phyloP scores from a whole-genome alignment of 2,888 invertebrate genomes.

The Philhelius pedissequus region DNA sequence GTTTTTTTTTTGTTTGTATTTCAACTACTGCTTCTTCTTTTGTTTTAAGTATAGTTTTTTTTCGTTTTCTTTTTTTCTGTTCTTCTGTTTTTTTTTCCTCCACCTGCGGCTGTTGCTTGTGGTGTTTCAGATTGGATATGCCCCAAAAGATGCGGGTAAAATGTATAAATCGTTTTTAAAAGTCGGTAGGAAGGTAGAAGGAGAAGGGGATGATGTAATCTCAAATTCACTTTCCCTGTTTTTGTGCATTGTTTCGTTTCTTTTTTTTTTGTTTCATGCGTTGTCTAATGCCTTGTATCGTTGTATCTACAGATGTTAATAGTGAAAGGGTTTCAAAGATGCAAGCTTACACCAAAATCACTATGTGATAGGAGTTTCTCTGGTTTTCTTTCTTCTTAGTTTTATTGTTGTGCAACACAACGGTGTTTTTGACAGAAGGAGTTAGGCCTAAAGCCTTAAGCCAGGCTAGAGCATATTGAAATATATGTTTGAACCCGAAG shows the following conservation, averaged over 20 bases:
- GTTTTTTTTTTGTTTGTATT: constrained; percentile 13
- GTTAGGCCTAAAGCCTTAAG: constrained; percentile 39
- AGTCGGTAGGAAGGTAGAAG: not conserved
- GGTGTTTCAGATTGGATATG: constrained; percentile 29
- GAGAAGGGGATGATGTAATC: constrained; percentile 46
- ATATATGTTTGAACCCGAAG: constrained; percentile 12
- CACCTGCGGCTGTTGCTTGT: constrained; percentile 64
- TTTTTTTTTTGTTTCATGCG: not conserved
- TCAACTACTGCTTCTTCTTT: constrained; percentile 28
- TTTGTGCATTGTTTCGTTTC: constrained; percentile 18
- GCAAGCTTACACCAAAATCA: not conserved
- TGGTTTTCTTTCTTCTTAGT: not conserved
- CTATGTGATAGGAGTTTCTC: not conserved
- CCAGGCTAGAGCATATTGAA: constrained; percentile 33
- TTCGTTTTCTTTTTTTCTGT: not conserved
- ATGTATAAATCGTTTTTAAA: constrained; percentile 32
- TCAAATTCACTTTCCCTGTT: constrained; percentile 65
- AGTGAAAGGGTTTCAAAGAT: constrained; percentile 27
- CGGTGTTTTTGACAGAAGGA: not conserved
- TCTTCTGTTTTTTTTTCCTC: constrained; percentile 25
- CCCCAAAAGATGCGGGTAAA: constrained; percentile 13
- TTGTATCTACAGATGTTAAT: constrained; percentile 19
- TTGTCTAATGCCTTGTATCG: constrained; percentile 5
- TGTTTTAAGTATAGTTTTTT: constrained; percentile 24
- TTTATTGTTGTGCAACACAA: not conserved